phyloP scores from a whole-genome alignment of 2,113 vertebrate species.

The Rhadina sibilatrix region DNA sequence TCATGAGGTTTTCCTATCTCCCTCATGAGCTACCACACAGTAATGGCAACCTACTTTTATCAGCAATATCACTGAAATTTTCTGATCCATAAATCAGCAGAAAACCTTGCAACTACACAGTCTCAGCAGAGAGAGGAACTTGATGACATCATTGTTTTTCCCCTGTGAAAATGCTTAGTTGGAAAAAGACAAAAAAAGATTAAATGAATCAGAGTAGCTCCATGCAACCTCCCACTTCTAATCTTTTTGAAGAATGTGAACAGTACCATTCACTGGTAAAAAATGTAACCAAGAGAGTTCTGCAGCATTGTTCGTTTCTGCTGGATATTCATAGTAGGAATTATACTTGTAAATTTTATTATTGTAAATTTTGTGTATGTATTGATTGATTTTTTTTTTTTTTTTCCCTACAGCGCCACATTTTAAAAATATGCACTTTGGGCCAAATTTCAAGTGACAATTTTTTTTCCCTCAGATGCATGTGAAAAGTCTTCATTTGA shows the following conservation, averaged over 20 bases:
- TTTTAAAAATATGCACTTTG: neutral
- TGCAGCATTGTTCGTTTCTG: neutral
- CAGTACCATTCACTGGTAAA: neutral
- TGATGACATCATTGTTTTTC: slow-evolving; percentile 12
- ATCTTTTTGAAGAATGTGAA: neutral
- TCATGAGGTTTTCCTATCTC: neutral
- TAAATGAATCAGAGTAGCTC: neutral
- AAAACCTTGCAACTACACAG: neutral
- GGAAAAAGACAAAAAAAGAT: slow-evolving; percentile 33
- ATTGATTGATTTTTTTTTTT: neutral
- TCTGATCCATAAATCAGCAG: neutral
- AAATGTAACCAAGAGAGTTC: neutral
- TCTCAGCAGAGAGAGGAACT: neutral
- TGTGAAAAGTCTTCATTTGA: neutral
- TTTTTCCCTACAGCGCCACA: neutral
- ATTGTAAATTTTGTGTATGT: neutral
- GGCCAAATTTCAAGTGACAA: neutral
- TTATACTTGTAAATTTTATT: neutral
- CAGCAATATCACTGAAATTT: neutral
- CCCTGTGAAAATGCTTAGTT: slow-evolving; percentile 30
- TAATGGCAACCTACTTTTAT: neutral
- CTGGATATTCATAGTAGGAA: neutral
- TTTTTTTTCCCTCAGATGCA: neutral
- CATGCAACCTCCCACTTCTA: neutral
- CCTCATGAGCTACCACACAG: neutral